A percentile compares a stretch with the other conserved stretches of the same genome.
phyloP scores from a whole-genome alignment of 2,797 vertebrate genomes.

The Alca torda region DNA sequence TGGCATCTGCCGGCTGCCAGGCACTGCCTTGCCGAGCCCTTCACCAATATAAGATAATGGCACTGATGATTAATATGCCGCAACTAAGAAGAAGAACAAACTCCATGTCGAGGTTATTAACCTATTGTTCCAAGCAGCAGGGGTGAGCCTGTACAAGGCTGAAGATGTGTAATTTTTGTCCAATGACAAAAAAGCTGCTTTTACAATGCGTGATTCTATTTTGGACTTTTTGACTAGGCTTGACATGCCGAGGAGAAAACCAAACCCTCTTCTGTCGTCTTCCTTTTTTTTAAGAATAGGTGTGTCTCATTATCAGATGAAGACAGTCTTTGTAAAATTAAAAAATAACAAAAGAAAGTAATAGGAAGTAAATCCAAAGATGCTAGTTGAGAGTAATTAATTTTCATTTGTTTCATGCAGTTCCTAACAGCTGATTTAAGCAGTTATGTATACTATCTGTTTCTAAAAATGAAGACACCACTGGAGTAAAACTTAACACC shows the following conservation, averaged over 20 bases:
- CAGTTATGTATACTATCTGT: background rate
- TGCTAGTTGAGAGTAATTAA: background rate
- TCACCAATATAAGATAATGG: background rate
- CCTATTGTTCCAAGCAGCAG: background rate
- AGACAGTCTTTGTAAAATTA: background rate
- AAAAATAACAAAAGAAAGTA: background rate
- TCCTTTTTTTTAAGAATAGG: background rate
- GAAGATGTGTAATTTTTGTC: background rate
- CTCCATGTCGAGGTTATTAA: background rate
- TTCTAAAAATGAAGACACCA: constrained; percentile 48
- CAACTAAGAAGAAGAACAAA: background rate
- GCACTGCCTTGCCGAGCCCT: background rate
- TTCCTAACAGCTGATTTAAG: constrained; percentile 35
- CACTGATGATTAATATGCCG: background rate
- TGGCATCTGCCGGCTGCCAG: background rate
- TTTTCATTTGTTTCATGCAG: constrained; percentile 10
- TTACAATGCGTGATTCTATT: background rate
- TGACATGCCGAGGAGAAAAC: background rate
- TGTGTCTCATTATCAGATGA: background rate
- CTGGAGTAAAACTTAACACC: constrained; percentile 56
- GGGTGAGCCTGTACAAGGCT: background rate
- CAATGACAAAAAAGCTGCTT: background rate
- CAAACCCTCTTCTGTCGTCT: background rate
- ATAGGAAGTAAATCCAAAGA: background rate
- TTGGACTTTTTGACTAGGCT: background rate